Percentiles rank a stretch among this genome's conserved stretches.
phyloP scores from a whole-genome alignment of 2,888 invertebrate species.

The Oithona nana region DNA sequence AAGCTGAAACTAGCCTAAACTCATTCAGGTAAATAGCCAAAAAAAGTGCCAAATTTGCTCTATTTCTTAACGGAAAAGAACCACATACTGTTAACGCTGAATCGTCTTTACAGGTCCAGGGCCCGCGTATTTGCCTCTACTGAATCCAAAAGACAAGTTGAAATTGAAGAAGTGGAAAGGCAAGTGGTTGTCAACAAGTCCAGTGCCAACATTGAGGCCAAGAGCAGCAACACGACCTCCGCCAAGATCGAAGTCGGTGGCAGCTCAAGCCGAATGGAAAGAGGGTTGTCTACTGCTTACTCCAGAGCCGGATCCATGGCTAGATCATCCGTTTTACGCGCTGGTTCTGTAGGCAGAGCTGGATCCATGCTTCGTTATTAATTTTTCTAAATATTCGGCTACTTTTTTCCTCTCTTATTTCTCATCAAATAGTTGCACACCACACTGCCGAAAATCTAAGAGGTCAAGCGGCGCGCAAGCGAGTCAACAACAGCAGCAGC shows the following conservation, averaged over 20 bases:
- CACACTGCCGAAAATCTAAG: not conserved
- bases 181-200: conserved; percentile 16
- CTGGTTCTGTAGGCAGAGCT: conserved; percentile 6
- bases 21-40: too few relatives aligned
- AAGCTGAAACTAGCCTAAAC: conserved; percentile 15
- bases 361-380: conserved; percentile 15
- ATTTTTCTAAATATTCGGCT: not conserved
- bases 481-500: too few relatives aligned
- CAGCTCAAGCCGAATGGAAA: not conserved
- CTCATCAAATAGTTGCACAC: not conserved
- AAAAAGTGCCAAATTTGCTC: too few relatives aligned
- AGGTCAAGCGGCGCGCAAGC: too few relatives aligned
- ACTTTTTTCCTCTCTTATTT: not conserved
- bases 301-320: conserved; percentile 10
- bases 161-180: conserved; percentile 7
- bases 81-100: too few relatives aligned
- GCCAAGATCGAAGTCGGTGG: not conserved
- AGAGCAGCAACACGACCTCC: not conserved
- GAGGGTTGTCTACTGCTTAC: not conserved
- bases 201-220: not conserved
- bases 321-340: not conserved
- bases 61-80: too few relatives aligned
- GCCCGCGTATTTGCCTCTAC: conserved; percentile 13
- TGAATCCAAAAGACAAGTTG: conserved; percentile 8
- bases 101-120: too few relatives aligned